Conservation (phyloP, 2,888 invertebrate species). For the Tachystola acroxantha region DNA sequence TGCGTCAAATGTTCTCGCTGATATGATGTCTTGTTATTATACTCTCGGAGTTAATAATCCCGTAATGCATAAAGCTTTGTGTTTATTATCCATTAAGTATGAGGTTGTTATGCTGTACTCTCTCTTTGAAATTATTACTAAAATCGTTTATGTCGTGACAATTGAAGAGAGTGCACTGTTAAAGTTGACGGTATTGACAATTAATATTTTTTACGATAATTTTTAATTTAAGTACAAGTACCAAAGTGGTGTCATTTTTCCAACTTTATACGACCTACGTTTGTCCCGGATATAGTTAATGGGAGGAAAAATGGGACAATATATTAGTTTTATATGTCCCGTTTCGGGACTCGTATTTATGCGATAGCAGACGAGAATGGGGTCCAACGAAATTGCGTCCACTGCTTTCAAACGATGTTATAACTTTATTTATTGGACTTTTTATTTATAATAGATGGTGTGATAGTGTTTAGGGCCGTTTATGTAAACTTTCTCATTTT, state of each 20-base stretch:
- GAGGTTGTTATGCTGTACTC: background rate
- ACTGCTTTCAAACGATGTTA: conserved; percentile 33
- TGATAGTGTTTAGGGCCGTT: background rate
- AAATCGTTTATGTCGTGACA: too few species aligned
- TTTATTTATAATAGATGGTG: conserved; percentile 13
- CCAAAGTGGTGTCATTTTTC: conserved; percentile 12
- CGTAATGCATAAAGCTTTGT: conserved; percentile 2
- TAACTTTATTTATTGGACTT: conserved; percentile 37
- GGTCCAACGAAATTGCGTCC: conserved; percentile 34
- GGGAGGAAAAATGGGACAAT: conserved; percentile 46
- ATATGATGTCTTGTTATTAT: too few species aligned
- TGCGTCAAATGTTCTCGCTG: too few species aligned
- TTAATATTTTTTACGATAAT: conserved; percentile 1
- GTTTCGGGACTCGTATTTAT: conserved; percentile 36
- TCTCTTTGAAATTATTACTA: too few species aligned
- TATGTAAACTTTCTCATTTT: background rate
- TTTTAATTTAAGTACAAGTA: too few species aligned
- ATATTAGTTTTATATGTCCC: conserved; percentile 51
- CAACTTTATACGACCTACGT: conserved; percentile 15
- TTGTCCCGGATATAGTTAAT: conserved; percentile 35
- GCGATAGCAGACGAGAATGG: conserved; percentile 34
- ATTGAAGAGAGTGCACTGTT: too few species aligned
- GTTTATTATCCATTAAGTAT: conserved; percentile 1
- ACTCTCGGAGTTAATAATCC: conserved; percentile 8
- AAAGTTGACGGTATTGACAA: too few species aligned